Base-by-base conservation (phyloP, 2,888 invertebrate species). In the Adelphocoris suturalis region DNA sequence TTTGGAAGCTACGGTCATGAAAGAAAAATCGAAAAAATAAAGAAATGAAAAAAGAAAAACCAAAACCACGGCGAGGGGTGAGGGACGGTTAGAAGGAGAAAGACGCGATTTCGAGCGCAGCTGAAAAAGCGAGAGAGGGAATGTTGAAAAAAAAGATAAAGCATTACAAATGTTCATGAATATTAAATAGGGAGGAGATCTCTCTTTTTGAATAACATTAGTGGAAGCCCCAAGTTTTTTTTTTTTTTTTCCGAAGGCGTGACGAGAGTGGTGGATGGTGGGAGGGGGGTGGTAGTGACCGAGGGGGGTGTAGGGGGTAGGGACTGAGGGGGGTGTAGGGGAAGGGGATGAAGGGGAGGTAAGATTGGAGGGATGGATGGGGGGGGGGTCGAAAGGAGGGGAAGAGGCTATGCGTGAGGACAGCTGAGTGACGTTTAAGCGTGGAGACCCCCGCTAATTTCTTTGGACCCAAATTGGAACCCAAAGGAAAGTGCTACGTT, bases 91-190 rank as follows among this genome's bases (percentile, higher is more conserved):
- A 78, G 80, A 76, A n/a, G 84, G 81, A 81, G 81, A 81, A 47
- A n/a, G 19, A 81, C 81, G 76, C 46, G 5, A 80, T 37, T 47
- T n/a, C 37, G 37, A 23, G 47, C 1, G 12, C 27, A 48, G 85
- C 28, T 57, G 61, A 85, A 28, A 37, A 28, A 61, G 85, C 23
- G 37, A 68, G 86, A 75, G 48, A n/a, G 75, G 46, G 82, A 80
- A 89, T 57, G 82, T 55, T 37, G 37, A 37, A 81, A 87, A 78
- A 87, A 89, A 89, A 89, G 89, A 89, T 90, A 91, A 91, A 91
- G 84, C 90, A 91, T 91, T 91, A 91, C 91, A 91, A 90, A 91
- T 90, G 91, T 86, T 91, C 91, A 91, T 91, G 91, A 91, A 91
- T 91, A 91, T 91, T 90, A 90, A 91, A 84, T 89, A 90, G 90